A percentile compares a stretch with the other conserved stretches of the same genome.
Evolutionary conservation across 2,888 invertebrate genomes (phyloP).

Genomic region (Thalpophila matura): DNA sequence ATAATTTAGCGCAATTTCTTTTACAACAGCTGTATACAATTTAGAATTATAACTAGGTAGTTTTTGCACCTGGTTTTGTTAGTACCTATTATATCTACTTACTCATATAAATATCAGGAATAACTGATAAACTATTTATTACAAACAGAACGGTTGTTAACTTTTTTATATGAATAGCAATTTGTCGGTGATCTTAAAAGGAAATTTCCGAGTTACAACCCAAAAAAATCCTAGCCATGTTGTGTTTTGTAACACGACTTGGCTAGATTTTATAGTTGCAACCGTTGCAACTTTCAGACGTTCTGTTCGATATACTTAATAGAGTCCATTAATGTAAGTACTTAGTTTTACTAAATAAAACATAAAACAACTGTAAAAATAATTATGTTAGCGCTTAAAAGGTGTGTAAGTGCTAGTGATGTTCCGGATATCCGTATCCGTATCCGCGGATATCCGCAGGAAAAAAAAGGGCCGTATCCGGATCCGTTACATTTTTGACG

Average conservation of each 20-base stretch:
- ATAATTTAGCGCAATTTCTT: slow-evolving; percentile 51
- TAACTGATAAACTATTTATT: neutral
- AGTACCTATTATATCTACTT: neutral
- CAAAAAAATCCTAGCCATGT: no score
- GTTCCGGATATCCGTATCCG: no score
- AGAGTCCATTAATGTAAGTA: no score
- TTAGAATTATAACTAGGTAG: slow-evolving; percentile 23
- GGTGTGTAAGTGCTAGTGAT: no score
- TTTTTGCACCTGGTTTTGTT: slow-evolving; percentile 24
- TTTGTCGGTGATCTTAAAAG: slow-evolving; percentile 1
- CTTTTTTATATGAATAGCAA: slow-evolving; percentile 2
- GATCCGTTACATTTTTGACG: no score
- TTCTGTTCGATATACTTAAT: no score
- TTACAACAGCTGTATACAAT: slow-evolving; percentile 44
- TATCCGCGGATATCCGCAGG: no score
- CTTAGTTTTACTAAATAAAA: no score
- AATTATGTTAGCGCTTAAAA: no score
- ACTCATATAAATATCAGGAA: slow-evolving; percentile 10
- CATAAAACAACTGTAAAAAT: no score
- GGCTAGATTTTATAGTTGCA: neutral
- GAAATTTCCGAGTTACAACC: neutral
- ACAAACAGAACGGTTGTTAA: neutral
- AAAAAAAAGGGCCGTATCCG: no score
- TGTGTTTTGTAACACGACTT: neutral
- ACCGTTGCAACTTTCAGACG: no score